These are phyloP conservation scores for Pygathrix nemaeus DNA, from an alignment of 2,113 vertebrate species.

Conservation along the genomic window DNA sequence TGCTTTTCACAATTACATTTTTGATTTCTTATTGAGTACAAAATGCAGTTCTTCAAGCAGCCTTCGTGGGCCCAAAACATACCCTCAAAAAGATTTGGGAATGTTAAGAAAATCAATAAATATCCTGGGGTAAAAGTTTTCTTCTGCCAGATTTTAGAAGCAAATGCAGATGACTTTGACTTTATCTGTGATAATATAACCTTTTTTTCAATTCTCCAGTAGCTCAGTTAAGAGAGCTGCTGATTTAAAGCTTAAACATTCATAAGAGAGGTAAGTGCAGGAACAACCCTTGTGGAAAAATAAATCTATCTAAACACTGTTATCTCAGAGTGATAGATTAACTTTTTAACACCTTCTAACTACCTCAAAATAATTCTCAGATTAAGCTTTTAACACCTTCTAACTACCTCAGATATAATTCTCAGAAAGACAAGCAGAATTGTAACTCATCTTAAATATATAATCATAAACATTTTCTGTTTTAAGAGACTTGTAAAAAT, in stretches of 20 bases:
- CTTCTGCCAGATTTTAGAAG: slow-evolving; percentile 23
- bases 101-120: background rate
- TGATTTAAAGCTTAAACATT: slow-evolving; percentile 34
- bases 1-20: background rate
- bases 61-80: background rate
- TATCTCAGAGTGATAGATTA: background rate
- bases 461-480: background rate
- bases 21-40: background rate
- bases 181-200: background rate
- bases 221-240: background rate
- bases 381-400: background rate
- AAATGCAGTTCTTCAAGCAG: background rate
- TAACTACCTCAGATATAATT: background rate
- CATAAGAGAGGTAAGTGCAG: background rate
- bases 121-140: background rate
- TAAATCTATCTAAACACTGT: background rate
- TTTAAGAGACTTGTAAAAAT: slow-evolving; percentile 26
- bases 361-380: background rate
- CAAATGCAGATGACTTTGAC: background rate
- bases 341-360: background rate
- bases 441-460: slow-evolving; percentile 25
- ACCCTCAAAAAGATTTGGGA: background rate
- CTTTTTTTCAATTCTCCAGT: background rate
- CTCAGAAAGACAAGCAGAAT: background rate
- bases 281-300: background rate